Evolutionary conservation across 1,140 invertebrate species (phyloP).

Genomic region (Heliconius congener): DNA sequence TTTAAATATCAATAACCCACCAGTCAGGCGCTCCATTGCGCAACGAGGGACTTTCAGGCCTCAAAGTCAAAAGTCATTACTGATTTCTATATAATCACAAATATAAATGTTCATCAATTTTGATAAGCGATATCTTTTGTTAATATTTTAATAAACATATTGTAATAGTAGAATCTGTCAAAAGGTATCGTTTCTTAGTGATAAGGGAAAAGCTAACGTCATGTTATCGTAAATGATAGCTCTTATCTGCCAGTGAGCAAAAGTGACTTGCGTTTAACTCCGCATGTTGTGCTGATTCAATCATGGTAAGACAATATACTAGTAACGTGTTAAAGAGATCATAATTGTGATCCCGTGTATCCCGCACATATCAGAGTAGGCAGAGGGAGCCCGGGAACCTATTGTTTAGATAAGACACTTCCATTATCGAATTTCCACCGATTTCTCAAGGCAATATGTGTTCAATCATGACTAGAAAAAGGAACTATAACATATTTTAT

Average conservation of each 20-base stretch:
- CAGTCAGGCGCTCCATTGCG: no score
- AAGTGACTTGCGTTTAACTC: constrained; percentile 7
- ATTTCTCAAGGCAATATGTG: no score
- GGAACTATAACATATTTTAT: no score
- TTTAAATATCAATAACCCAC: no score
- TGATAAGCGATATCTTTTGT: neutral
- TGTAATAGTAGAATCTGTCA: neutral
- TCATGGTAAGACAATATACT: neutral
- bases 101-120: neutral
- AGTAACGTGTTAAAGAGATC: neutral
- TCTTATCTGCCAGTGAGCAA: neutral
- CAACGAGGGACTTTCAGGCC: no score
- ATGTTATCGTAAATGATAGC: neutral
- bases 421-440: no score
- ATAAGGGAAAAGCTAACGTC: neutral
- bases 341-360: neutral
- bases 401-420: no score
- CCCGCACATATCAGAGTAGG: no score
- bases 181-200: neutral
- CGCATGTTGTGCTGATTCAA: neutral
- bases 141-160: neutral
- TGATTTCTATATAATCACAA: no score
- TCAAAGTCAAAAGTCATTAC: neutral
- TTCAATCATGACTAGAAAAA: no score
- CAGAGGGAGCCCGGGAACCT: no score